Evolutionary conservation across 92 coral and sea anemone genomes (phyloP).

Genomic region (Porites rus): DNA sequence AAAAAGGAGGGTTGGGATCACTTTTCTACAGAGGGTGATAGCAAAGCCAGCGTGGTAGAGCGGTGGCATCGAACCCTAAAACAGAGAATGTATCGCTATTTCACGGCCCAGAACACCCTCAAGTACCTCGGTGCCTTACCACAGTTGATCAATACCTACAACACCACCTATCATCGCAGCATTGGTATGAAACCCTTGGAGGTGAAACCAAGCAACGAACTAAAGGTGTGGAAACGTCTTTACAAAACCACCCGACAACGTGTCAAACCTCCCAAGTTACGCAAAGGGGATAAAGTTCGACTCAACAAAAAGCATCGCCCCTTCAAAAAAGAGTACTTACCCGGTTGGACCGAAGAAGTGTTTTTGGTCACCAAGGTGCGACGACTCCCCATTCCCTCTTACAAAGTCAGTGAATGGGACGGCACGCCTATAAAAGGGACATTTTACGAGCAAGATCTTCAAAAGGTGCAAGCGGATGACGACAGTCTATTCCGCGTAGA

Average conservation of each 20-base stretch:
- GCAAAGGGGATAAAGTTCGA: conserved; percentile 42
- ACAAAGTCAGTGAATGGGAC: conserved; percentile 45
- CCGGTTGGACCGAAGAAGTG: conserved; percentile 67
- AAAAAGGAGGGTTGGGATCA: no score
- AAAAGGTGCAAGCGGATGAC: conserved; percentile 32
- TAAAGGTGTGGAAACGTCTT: no score
- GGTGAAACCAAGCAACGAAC: conserved; percentile 32
- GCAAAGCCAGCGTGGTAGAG: no score
- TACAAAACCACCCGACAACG: no score
- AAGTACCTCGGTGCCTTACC: conserved; percentile 38
- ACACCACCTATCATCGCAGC: conserved; percentile 43
- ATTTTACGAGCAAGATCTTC: conserved; percentile 58
- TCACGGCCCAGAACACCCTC: conserved; percentile 30
- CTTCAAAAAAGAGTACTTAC: conserved; percentile 44
- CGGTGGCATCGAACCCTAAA: conserved; percentile 47
- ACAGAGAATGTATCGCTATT: conserved; percentile 51
- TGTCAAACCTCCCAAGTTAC: no score
- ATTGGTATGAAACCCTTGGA: conserved; percentile 43
- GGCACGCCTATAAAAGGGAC: conserved; percentile 33
- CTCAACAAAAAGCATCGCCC: conserved; percentile 18
- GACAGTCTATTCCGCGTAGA: conserved; percentile 17
- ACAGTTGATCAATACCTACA: conserved; percentile 32
- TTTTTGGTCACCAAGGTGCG: background rate
- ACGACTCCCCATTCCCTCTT: no score
- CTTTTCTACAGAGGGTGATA: no score